Base-by-base conservation (phyloP, 1,140 invertebrate genomes). In the Phortica variegata region DNA sequence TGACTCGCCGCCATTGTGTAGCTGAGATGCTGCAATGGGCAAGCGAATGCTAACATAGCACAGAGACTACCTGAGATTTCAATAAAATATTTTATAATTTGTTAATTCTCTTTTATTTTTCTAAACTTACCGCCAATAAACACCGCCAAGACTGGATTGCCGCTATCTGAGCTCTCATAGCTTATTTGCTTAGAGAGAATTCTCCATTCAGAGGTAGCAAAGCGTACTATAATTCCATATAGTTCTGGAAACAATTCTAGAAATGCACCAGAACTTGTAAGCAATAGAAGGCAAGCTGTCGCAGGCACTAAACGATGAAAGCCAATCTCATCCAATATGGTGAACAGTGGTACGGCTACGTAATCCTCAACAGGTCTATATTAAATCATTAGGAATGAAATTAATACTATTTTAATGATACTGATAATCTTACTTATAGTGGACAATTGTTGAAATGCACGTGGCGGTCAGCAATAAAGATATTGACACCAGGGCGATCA, bases 11-110 rank as follows among this genome's bases (percentile, higher is more conserved):
- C 74, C 40, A 76, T 33, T 0, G 65, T 75, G 18, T 75, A 62
- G 21, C 56, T 72, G 19, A 76, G 54, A 49, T 75, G 68, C 49
- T 75, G 66, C 50, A 86, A 52, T 0, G 84, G 84, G 62, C 84
- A 85, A 10, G 84, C 83, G 58, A 85, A 85, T 2, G 84, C 84
- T 46, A 86, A 59, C 56, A 85, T 85, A 29, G 83, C 82, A 40
- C 83, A 80, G 44, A 85, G 59, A 56, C 84, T 85, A 43, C 84
- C 82, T 84, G 61, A 54, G 79, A 79, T 10, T 20, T 49, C 16
- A 15, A 17, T 16, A 31, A 21, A 37, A 41, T 2, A 26, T 6
- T 6, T 26, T 26, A 16, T 40, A 15, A 40, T 5, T 40, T 40
- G 13, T 7, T 3, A 12, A 19, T 40, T 7, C 13, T 6, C 6